phyloP scores from a whole-genome alignment of 2,113 vertebrate species.

The Myiozetetes cayanensis region DNA sequence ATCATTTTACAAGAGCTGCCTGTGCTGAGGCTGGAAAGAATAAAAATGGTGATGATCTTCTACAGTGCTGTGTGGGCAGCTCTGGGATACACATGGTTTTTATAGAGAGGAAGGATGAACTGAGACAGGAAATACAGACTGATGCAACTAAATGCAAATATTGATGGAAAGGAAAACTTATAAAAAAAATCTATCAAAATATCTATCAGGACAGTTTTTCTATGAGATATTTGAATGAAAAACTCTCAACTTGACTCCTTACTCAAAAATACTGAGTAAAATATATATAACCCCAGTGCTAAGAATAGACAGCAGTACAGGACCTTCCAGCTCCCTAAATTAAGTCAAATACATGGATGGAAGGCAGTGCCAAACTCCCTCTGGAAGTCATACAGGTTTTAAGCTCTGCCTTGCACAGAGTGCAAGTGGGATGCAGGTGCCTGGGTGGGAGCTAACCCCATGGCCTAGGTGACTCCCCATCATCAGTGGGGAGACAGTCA shows the following conservation, averaged over 20 bases:
- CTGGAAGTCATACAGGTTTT: not conserved
- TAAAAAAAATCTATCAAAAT: not conserved
- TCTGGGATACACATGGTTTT: not conserved
- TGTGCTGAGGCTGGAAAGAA: not conserved
- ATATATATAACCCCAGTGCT: not conserved
- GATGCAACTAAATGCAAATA: not conserved
- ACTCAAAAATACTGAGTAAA: not conserved
- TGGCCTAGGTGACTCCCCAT: too few relatives aligned
- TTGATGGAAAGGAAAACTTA: not conserved
- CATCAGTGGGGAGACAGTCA: not conserved
- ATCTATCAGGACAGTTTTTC: not conserved
- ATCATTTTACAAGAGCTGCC: not conserved
- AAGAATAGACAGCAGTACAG: not conserved
- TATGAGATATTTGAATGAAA: not conserved
- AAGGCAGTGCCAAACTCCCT: not conserved
- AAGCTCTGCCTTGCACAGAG: not conserved
- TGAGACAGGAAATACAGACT: not conserved
- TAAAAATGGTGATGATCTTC: not conserved
- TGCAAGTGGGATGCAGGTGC: too few relatives aligned
- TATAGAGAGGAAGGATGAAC: not conserved
- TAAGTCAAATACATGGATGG: not conserved
- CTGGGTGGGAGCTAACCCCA: not conserved
- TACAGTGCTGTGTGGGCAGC: not conserved
- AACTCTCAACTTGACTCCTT: not conserved
- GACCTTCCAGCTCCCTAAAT: not conserved